Evolutionary conservation across 2,113 vertebrate species (phyloP), one percentile per base, ranked within the genome.

Genomic region (Salvator merianae): DNA sequence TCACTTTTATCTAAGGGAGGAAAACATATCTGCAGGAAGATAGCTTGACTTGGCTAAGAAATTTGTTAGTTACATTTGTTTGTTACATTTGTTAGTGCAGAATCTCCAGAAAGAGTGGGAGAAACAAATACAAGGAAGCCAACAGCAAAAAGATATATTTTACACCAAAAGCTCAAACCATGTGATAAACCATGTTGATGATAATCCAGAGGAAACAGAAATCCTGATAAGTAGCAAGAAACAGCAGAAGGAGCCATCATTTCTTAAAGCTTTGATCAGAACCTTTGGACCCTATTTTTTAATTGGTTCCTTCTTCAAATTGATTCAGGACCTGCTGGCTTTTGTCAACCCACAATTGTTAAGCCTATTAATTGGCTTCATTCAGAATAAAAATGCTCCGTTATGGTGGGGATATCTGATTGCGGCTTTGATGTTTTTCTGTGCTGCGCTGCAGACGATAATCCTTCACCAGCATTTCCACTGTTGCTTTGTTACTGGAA

Each of bases 381-480:
- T 97, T 10, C 97, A 98, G 71, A 85, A 95, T 91, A 89, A 94
- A 71, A 65, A 69, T 0, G 96, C 94, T 36, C 98, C 98, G 4
- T 47, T 91, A 69, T 99, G 99, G 99, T 98, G 98, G 98, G 99
- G 99, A 12, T 99, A 97, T 90, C 32, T 97, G 9, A 94, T 99
- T 89, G 97, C 99, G 0, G 96, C 95, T 85, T 94, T 98, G 94
- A 99, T 99, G 98, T 99, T 99, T 86, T 50, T 94, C 87, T 97
- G 95, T 9, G 96, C 98, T 32, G 36, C 97, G 79, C 84, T 97
- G 76, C 98, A 99, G 94, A 98, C 98, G 0, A 93, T 99, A 83
- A 88, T 98, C 81, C 94, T 98, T 68, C 97, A 99, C 85, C 98
- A 97, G 82, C 97, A 98, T 89, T 98, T 96, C 92, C 97, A 99